Conservation (phyloP, 2,113 vertebrate species). For the Eulacestoma nigropectus region DNA sequence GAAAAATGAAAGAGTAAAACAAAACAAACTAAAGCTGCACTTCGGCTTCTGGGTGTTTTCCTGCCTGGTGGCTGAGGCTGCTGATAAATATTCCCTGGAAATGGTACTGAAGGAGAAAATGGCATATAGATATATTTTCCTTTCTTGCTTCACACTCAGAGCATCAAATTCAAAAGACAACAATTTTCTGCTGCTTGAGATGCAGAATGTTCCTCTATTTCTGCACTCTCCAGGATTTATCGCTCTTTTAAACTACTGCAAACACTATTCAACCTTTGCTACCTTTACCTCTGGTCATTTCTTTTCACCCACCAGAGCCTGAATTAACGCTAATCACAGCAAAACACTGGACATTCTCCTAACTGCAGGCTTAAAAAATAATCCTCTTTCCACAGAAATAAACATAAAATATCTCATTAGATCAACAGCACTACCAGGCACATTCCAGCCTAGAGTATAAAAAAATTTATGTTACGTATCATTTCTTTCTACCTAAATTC, state of each 20-base stretch:
- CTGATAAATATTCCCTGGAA: constrained; percentile 51
- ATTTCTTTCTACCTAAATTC: not conserved
- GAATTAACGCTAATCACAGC: not conserved
- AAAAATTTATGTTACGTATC: not conserved
- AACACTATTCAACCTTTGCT: constrained; percentile 34
- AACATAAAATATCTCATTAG: constrained; percentile 43
- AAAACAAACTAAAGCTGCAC: not conserved
- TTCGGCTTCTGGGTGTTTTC: not conserved
- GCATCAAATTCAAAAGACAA: not conserved
- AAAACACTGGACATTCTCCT: not conserved
- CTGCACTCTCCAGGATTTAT: not conserved
- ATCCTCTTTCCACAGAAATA: not conserved
- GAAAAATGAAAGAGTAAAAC: not conserved
- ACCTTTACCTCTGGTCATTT: not conserved
- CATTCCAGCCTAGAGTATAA: not conserved
- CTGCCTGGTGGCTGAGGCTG: not conserved
- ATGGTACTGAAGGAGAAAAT: not conserved
- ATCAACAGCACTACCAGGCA: constrained; percentile 19
- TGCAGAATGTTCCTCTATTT: constrained; percentile 19
- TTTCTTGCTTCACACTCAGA: constrained; percentile 26
- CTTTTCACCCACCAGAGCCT: not conserved
- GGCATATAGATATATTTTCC: constrained; percentile 33
- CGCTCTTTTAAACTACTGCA: not conserved
- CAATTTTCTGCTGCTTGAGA: constrained; percentile 26
- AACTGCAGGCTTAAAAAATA: not conserved